These are phyloP conservation scores for Dendrolimus houi DNA, from an alignment of 2,888 invertebrate species.

Conservation along the genomic window DNA sequence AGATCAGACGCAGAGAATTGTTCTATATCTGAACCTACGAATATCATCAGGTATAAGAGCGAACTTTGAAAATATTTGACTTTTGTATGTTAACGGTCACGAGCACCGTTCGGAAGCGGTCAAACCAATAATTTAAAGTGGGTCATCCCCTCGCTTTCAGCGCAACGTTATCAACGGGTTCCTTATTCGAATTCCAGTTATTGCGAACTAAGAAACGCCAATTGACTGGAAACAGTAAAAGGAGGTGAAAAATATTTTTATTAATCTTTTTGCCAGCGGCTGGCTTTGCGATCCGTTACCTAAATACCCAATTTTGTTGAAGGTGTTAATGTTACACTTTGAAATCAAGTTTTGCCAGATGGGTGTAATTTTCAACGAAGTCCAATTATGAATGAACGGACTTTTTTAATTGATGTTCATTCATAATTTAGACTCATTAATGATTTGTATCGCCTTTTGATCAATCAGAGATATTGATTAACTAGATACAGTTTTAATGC, in stretches of 20 bases:
- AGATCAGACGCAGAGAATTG: too few relatives aligned
- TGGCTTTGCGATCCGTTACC: conserved; percentile 12
- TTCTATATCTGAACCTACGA: too few relatives aligned
- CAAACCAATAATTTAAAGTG: too few relatives aligned
- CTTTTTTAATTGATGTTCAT: background rate
- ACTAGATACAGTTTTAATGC: background rate
- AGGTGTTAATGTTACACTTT: background rate
- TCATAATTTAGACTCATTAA: background rate
- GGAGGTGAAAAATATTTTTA: conserved; percentile 21
- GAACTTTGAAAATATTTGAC: too few relatives aligned
- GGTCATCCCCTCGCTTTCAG: too few relatives aligned
- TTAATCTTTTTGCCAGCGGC: conserved; percentile 22
- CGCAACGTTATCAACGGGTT: background rate
- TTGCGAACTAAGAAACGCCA: conserved; percentile 4
- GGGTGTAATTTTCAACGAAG: background rate
- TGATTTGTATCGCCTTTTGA: background rate
- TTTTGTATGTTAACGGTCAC: too few relatives aligned
- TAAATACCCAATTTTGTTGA: conserved; percentile 17
- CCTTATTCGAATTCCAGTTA: background rate
- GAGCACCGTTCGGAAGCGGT: too few relatives aligned
- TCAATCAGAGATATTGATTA: background rate
- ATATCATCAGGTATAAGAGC: too few relatives aligned
- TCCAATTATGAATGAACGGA: background rate
- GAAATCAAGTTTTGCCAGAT: background rate
- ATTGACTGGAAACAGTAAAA: conserved; percentile 25